phyloP scores from a whole-genome alignment of 2,888 invertebrate species.

The Platynereis dumerilii region DNA sequence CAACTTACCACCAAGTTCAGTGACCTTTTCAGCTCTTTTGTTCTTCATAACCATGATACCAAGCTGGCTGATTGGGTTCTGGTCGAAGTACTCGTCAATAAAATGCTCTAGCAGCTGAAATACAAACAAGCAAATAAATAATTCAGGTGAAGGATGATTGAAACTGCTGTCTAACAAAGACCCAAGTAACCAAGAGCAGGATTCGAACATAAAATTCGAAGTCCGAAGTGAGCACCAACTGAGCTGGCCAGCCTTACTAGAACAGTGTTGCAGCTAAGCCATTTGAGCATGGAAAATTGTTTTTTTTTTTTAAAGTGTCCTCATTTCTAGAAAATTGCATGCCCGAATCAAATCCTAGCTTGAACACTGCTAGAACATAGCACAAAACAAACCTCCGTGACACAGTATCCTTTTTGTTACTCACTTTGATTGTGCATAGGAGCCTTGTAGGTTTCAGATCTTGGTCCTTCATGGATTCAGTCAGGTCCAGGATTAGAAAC shows the following conservation, averaged over 20 bases:
- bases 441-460: constrained; percentile 94
- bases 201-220: not conserved
- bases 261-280: too few species aligned
- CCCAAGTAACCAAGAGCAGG: not conserved
- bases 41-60: constrained; percentile 90
- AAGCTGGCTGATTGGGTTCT: constrained; percentile 97
- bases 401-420: too few species aligned
- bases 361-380: too few species aligned
- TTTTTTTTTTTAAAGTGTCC: too few species aligned
- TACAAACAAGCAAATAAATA: too few species aligned
- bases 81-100: constrained; percentile 96
- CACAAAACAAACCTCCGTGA: too few species aligned
- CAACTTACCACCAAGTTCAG: constrained; percentile 86
- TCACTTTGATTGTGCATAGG: constrained; percentile 83
- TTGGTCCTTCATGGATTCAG: constrained; percentile 91
- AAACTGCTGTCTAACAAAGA: not conserved
- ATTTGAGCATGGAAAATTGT: too few species aligned
- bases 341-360: too few species aligned
- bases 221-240: not conserved
- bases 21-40: constrained; percentile 91
- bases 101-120: constrained; percentile 86
- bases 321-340: too few species aligned
- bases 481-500: constrained; percentile 89
- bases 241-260: not conserved
- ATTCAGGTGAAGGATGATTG: not conserved